These are phyloP conservation scores for Protobothrops mucrosquamatus DNA, from an alignment of 2,113 vertebrate species.

Conservation along the genomic window DNA sequence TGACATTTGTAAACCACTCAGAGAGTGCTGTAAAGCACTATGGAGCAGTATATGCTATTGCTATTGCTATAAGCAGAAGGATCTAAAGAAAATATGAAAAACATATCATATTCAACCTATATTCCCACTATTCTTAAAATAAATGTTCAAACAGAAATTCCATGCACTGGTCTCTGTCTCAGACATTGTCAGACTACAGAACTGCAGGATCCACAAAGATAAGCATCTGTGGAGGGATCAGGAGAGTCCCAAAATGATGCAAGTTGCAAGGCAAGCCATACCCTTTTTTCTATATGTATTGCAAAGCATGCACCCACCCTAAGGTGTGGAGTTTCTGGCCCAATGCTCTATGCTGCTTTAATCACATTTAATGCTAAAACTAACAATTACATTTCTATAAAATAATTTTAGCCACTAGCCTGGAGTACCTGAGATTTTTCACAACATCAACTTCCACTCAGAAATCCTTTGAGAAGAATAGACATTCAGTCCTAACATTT, in stretches of 20 bases:
- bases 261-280: background rate
- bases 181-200: background rate
- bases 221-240: background rate
- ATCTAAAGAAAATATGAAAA: background rate
- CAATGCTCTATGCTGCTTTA: background rate
- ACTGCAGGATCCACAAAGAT: too few relatives aligned
- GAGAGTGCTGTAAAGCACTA: background rate
- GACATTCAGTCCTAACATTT: background rate
- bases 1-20: background rate
- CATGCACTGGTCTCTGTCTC: background rate
- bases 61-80: background rate
- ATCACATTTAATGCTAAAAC: background rate
- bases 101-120: background rate
- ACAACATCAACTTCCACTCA: background rate
- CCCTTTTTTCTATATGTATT: background rate
- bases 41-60: too few relatives aligned
- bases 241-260: background rate
- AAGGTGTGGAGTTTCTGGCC: background rate
- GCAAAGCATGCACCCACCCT: background rate
- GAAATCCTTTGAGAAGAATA: background rate
- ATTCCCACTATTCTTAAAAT: background rate
- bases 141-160: background rate
- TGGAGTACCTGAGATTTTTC: background rate
- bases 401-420: background rate
- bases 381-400: background rate